Evolutionary conservation across 1,140 invertebrate species (phyloP).

Genomic region (Agraylea sexmaculata): DNA sequence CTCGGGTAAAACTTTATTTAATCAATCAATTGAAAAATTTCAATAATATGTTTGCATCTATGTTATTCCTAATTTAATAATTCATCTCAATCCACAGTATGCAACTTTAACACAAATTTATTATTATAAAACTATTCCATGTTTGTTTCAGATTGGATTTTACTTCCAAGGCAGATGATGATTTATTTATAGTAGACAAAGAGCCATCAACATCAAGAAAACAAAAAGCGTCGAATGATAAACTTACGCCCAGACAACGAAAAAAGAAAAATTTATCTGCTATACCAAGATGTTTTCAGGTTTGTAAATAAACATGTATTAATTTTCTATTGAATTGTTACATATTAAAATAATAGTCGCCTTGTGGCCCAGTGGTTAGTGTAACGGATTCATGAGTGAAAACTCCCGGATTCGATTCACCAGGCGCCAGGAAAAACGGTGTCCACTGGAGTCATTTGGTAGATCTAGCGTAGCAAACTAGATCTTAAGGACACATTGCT

Average conservation of each 20-base stretch:
- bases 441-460: too few species aligned
- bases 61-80: too few species aligned
- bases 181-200: constrained; percentile 42
- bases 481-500: too few species aligned
- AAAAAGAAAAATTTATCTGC: constrained; percentile 35
- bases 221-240: constrained; percentile 23
- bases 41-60: too few species aligned
- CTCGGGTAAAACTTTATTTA: too few species aligned
- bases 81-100: too few species aligned
- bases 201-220: constrained; percentile 23
- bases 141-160: constrained; percentile 27
- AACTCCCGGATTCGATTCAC: too few species aligned
- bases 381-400: neutral
- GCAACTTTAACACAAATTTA: too few species aligned
- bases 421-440: too few species aligned
- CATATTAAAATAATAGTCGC: neutral
- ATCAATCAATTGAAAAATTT: too few species aligned
- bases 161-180: constrained; percentile 39
- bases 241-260: constrained; percentile 23
- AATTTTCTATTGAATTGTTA: neutral
- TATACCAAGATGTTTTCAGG: constrained; percentile 36
- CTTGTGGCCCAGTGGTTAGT: neutral
- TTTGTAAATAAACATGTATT: constrained; percentile 40
- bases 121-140: neutral
- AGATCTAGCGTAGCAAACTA: too few species aligned